phyloP scores from a whole-genome alignment of 2,888 invertebrate species.

The Parochlus steinenii region DNA sequence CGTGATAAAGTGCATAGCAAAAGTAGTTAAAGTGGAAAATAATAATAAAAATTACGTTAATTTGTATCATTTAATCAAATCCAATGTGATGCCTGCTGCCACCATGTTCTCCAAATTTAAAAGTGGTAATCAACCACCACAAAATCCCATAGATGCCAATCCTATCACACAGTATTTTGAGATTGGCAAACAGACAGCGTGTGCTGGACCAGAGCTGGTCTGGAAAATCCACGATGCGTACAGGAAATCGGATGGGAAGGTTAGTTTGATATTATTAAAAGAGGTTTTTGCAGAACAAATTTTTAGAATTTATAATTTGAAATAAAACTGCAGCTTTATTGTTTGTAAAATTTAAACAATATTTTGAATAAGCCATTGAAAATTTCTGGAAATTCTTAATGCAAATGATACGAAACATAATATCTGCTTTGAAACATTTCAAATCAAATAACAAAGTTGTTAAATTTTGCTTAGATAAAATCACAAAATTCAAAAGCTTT shows the following conservation, averaged over 20 bases:
- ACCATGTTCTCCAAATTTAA: constrained; percentile 63
- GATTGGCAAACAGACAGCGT: constrained; percentile 59
- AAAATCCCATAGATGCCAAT: constrained; percentile 49
- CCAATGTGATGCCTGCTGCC: constrained; percentile 32
- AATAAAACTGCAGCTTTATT: no score
- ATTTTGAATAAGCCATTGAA: no score
- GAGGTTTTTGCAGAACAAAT: no score
- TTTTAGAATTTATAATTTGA: no score
- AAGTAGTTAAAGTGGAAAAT: constrained; percentile 8
- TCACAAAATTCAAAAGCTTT: no score
- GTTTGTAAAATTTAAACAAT: no score
- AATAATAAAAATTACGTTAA: constrained; percentile 10
- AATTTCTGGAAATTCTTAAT: no score
- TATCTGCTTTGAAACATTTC: no score
- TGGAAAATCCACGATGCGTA: constrained; percentile 88
- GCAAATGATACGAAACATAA: no score
- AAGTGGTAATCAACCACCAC: constrained; percentile 35
- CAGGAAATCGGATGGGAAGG: constrained; percentile 78
- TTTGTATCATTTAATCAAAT: constrained; percentile 9
- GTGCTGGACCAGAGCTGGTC: constrained; percentile 72
- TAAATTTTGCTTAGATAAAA: no score
- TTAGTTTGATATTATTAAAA: constrained; percentile 36
- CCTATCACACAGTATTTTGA: constrained; percentile 80
- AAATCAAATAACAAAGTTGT: no score
- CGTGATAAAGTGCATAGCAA: neutral